phyloP scores from a whole-genome alignment of 2,797 vertebrate genomes.

The Gymnocypris eckloni region DNA sequence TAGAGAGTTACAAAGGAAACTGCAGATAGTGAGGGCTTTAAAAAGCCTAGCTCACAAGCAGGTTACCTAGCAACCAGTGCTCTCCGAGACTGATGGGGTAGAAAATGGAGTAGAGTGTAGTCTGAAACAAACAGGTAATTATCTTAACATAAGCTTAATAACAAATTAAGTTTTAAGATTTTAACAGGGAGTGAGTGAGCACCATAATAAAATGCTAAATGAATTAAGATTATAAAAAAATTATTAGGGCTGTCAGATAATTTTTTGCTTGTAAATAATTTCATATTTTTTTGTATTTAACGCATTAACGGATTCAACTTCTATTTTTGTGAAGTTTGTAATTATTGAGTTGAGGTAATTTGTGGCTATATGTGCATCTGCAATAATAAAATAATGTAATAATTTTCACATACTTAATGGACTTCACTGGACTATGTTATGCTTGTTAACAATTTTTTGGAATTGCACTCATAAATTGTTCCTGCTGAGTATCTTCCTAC shows the following conservation, averaged over 20 bases:
- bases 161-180: not conserved
- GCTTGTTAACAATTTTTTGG: not conserved
- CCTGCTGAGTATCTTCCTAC: not conserved
- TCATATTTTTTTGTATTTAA: not conserved
- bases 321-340: not conserved
- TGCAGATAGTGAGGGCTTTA: conserved; percentile 33
- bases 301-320: not conserved
- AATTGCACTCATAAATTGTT: not conserved
- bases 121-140: not conserved
- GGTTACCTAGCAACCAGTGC: conserved; percentile 40
- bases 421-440: not conserved
- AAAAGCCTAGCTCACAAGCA: conserved; percentile 43
- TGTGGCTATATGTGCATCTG: not conserved
- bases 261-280: not conserved
- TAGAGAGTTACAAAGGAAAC: conserved; percentile 50
- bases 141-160: not conserved
- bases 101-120: conserved; percentile 16
- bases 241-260: conserved; percentile 21
- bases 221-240: not conserved
- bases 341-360: not conserved
- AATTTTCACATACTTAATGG: not conserved
- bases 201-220: not conserved
- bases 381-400: not conserved
- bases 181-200: conserved; percentile 12
- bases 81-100: not conserved